These are phyloP conservation scores for Anabacerthia variegaticeps DNA, from an alignment of 2,797 vertebrate genomes.

Conservation along the genomic window DNA sequence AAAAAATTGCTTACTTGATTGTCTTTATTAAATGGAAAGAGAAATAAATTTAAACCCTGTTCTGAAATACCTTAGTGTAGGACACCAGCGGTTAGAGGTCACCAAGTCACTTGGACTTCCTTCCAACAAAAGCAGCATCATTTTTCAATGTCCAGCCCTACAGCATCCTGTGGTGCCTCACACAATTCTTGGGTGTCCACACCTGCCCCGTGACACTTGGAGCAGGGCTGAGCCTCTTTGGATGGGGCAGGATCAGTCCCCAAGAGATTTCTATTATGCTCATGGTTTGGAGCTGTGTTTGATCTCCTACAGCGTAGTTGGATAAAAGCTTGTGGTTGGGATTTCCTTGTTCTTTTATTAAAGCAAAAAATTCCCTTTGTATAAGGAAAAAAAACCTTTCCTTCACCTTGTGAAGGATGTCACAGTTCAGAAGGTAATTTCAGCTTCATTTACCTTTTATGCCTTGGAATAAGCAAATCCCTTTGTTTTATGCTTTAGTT, in stretches of 20 bases:
- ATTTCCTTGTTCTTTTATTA: conserved; percentile 28
- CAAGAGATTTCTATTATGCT: not conserved
- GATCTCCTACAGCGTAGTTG: not conserved
- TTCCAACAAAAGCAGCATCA: conserved; percentile 35
- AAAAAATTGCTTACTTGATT: not conserved
- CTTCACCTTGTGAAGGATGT: not conserved
- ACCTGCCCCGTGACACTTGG: not conserved
- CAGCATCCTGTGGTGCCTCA: not conserved
- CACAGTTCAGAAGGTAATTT: not conserved
- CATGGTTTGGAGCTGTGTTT: not conserved
- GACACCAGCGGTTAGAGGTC: conserved; percentile 39
- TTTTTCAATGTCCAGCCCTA: not conserved
- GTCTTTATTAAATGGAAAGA: conserved; percentile 24
- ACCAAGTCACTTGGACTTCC: conserved; percentile 56
- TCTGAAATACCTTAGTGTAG: not conserved
- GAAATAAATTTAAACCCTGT: conserved; percentile 18
- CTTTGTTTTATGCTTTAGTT: not conserved
- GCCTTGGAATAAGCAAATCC: not conserved
- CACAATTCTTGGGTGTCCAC: conserved; percentile 40
- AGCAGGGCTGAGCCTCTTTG: not conserved
- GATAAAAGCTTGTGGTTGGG: not conserved
- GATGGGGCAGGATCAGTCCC: not conserved
- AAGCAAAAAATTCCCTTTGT: not conserved
- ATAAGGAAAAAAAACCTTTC: not conserved
- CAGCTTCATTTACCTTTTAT: not conserved